A percentile compares a stretch with the other conserved stretches of the same genome.
Evolutionary conservation across 1,140 invertebrate genomes (phyloP).

Genomic region (Bursaphelenchus mucronatus): DNA sequence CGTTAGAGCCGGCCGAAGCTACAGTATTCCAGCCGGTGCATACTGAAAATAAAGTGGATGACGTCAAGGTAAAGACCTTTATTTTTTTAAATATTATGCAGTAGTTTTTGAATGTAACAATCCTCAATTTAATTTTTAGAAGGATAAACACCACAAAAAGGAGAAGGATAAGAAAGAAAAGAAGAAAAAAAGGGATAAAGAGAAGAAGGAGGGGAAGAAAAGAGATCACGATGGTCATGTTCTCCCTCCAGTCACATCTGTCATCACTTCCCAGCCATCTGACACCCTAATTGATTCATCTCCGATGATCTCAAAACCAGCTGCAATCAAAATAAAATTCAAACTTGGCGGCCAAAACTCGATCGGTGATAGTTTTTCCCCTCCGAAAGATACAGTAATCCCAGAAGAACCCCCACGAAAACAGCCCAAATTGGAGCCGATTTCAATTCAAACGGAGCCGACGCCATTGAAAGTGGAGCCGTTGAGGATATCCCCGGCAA

Average conservation of each 20-base stretch:
- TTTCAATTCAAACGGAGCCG: no score
- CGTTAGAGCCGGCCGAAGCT: constrained; percentile 1
- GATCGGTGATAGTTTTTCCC: no score
- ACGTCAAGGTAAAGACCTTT: not conserved
- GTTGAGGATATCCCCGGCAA: no score
- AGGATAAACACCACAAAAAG: constrained; percentile 20
- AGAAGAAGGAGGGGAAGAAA: constrained; percentile 24
- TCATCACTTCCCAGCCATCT: not conserved
- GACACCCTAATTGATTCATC: no score
- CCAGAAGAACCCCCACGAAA: no score
- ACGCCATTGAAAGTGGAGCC: no score
- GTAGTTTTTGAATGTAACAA: not conserved
- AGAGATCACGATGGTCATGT: not conserved
- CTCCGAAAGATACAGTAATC: no score
- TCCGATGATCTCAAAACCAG: no score
- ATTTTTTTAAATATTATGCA: not conserved
- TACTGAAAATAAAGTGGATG: not conserved
- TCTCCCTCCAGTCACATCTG: not conserved
- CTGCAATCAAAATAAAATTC: no score
- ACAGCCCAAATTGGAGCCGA: no score
- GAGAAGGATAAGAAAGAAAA: constrained; percentile 73
- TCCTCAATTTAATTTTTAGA: constrained; percentile 1
- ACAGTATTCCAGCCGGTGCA: constrained; percentile 3
- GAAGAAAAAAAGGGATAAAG: constrained; percentile 71
- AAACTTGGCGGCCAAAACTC: no score